Evolutionary conservation across 2,113 vertebrate species (phyloP), one percentile per base, ranked within the genome.

Genomic region (Meles meles): DNA sequence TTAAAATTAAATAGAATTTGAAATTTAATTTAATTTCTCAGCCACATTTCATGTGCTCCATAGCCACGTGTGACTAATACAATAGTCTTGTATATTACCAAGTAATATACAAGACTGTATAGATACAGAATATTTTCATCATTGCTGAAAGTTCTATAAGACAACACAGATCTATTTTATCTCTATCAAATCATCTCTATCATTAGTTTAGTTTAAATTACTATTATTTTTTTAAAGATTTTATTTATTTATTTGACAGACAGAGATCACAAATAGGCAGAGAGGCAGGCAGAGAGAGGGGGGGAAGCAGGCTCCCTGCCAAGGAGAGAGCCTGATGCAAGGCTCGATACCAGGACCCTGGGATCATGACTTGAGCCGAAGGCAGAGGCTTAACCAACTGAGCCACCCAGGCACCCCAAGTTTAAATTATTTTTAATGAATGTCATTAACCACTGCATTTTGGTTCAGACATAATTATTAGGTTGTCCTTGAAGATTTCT

Each of bases 1-100:
- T 59, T 25, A 59, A 37, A 90, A 42, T 86, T 17, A 47, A 72
- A 72, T 23, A 29, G 47, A 63, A 79, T 39, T 18, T 65, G 6
- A 87, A 94, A 44, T 94, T 71, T 47, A 94, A 44, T 94, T 76
- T 47, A 79, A 52, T 67, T 90, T 90, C 31, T 95, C 31, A 27
- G 42, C 52, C 71, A 27, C 25, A 55, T 49, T 74, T 49, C 17
- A 49, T 94, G n/a, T 52, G 6, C 42, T 96, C 17, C n/a, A 1
- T 13, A 44, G 20, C 44, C 25, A 44, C 15, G 42, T 15, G 42
- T 59, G 34, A n/a, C 31, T 55, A 49, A 71, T 71, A 5, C 6
- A 57, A 84, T n/a, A n/a, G n/a, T n/a, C n/a, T n/a, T n/a, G n/a
- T n/a, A n/a, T n/a, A n/a, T n/a, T n/a, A n/a, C n/a, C n/a, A n/a